Percentiles rank a stretch among this genome's conserved stretches.
Evolutionary conservation across 2,797 vertebrate genomes (phyloP).

Genomic region (Phoebastria nigripes): DNA sequence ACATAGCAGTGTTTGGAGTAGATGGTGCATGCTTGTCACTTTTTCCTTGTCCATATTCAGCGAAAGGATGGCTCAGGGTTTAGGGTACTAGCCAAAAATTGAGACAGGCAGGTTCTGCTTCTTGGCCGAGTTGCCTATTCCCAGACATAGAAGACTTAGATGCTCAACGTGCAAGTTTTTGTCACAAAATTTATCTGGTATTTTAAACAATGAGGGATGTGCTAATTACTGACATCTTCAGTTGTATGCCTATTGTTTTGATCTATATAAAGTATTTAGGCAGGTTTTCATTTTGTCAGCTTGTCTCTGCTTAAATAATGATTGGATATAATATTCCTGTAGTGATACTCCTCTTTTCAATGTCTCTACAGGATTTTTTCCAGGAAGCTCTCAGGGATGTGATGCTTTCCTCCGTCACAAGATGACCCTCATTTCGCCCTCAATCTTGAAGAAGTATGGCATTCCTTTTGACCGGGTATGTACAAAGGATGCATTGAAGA

Average conservation of each 20-base stretch:
- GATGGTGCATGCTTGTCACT: background rate
- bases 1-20: background rate
- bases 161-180: background rate
- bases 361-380: conserved; percentile 87
- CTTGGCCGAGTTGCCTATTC: background rate
- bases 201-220: background rate
- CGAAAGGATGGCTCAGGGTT: background rate
- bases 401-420: conserved; percentile 97
- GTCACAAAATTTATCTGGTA: background rate
- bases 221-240: background rate
- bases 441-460: conserved; percentile 95
- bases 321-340: background rate
- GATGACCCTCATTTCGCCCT: conserved; percentile 97
- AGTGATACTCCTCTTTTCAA: background rate
- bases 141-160: background rate
- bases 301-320: background rate
- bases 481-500: background rate
- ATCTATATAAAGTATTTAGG: background rate
- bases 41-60: background rate
- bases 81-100: background rate
- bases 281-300: background rate
- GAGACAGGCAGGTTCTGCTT: background rate
- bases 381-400: conserved; percentile 95
- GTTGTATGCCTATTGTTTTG: background rate
- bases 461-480: conserved; percentile 94